Conservation (phyloP, 2,113 vertebrate species). For the Coptodon rendalli region DNA sequence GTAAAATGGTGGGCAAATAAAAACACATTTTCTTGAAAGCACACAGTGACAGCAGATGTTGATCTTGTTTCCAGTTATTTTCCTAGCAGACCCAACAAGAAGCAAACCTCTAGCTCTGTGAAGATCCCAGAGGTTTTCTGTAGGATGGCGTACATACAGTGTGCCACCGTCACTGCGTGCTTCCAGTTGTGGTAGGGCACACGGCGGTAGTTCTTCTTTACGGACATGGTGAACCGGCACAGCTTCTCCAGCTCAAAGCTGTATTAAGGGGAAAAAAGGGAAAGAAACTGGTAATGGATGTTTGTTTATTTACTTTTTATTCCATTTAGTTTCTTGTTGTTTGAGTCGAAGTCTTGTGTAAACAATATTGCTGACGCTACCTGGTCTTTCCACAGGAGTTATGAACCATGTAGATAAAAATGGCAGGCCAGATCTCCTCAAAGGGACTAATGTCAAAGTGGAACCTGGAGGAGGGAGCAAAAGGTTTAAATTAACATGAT, state of each 20-base stretch:
- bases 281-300: not conserved
- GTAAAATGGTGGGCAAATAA: not conserved
- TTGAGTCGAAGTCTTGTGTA: not conserved
- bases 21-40: not conserved
- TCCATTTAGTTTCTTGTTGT: not conserved
- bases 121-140: slow-evolving; percentile 86
- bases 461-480: slow-evolving; percentile 73
- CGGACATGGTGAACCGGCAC: slow-evolving; percentile 97
- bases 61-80: not conserved
- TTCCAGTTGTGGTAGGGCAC: slow-evolving; percentile 99
- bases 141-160: slow-evolving; percentile 96
- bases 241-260: slow-evolving; percentile 97
- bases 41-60: not conserved
- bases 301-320: not conserved
- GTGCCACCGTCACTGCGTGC: slow-evolving; percentile 90
- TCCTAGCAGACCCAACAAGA: not conserved
- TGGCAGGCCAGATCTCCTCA: slow-evolving; percentile 95
- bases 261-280: not conserved
- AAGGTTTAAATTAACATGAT: not conserved
- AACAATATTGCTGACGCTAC: slow-evolving; percentile 58
- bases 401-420: slow-evolving; percentile 96
- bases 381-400: slow-evolving; percentile 90
- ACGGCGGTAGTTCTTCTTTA: slow-evolving; percentile 95
- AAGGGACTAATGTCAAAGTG: slow-evolving; percentile 95
- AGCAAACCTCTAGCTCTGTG: slow-evolving; percentile 89